Percentiles rank a stretch among this genome's conserved stretches.
These are phyloP conservation scores for Rhipidura dahli DNA, from an alignment of 2,113 vertebrate species.

Conservation along the genomic window DNA sequence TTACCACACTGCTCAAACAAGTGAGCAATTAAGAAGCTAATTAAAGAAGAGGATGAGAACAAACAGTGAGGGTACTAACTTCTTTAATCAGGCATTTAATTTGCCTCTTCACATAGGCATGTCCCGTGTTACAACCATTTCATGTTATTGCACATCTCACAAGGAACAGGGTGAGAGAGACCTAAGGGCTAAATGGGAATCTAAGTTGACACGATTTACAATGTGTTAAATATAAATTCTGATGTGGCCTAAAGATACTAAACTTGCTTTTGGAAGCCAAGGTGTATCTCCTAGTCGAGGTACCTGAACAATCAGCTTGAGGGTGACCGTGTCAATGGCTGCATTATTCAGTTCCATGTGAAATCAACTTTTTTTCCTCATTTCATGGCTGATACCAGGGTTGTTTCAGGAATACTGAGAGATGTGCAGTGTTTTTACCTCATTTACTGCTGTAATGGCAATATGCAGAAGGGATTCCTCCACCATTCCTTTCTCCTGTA, in stretches of 20 bases:
- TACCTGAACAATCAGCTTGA: neutral
- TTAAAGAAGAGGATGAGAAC: neutral
- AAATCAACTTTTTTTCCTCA: neutral
- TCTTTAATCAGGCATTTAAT: constrained; percentile 8
- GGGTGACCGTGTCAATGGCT: neutral
- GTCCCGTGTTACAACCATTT: neutral
- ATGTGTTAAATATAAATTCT: neutral
- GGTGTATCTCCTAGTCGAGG: neutral
- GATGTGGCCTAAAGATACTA: neutral
- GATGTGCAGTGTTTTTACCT: neutral
- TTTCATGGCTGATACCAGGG: neutral
- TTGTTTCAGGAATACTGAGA: neutral
- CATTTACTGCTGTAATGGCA: neutral
- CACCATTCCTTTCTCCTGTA: neutral
- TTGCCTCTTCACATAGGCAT: neutral
- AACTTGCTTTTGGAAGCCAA: neutral
- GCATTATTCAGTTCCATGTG: neutral
- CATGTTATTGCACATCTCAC: neutral
- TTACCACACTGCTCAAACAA: neutral
- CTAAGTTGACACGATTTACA: neutral
- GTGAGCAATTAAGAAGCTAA: neutral
- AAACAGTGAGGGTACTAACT: neutral
- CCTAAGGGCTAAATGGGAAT: neutral
- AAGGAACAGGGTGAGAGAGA: neutral
- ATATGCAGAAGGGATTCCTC: neutral